Conservation (phyloP, 2,888 invertebrate species). For the Thymelicus lineola region DNA sequence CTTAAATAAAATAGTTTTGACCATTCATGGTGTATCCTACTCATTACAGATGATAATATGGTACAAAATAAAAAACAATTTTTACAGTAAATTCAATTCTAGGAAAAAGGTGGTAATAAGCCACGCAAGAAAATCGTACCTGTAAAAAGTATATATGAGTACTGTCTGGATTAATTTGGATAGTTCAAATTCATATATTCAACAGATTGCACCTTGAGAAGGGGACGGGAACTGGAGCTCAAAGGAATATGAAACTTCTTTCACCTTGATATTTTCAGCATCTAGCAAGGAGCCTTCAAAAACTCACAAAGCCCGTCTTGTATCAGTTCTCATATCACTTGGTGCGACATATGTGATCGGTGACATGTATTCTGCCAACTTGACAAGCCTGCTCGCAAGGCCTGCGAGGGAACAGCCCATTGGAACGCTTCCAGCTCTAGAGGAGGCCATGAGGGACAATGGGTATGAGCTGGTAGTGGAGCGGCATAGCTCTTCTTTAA, state of each 20-base stretch:
- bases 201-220: too few relatives aligned
- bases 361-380: conserved; percentile 91
- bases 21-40: too few relatives aligned
- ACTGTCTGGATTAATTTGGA: too few relatives aligned
- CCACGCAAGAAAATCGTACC: too few relatives aligned
- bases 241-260: neutral
- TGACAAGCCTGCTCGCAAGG: conserved; percentile 90
- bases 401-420: conserved; percentile 90
- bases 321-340: conserved; percentile 88
- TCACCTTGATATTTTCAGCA: conserved; percentile 53
- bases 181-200: too few relatives aligned
- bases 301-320: conserved; percentile 87
- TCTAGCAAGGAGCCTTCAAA: conserved; percentile 86
- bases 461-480: conserved; percentile 89
- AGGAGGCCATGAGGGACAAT: conserved; percentile 87
- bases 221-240: too few relatives aligned
- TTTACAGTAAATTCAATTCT: too few relatives aligned
- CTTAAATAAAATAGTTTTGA: too few relatives aligned
- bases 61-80: too few relatives aligned
- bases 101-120: too few relatives aligned
- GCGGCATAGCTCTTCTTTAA: conserved; percentile 89
- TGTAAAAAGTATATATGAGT: too few relatives aligned
- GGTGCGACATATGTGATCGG: conserved; percentile 91
- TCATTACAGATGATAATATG: too few relatives aligned
- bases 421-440: conserved; percentile 87